Evolutionary conservation across 2,113 vertebrate species (phyloP), one percentile per base, ranked within the genome.

Genomic region (Mesembrinibis cayennensis): DNA sequence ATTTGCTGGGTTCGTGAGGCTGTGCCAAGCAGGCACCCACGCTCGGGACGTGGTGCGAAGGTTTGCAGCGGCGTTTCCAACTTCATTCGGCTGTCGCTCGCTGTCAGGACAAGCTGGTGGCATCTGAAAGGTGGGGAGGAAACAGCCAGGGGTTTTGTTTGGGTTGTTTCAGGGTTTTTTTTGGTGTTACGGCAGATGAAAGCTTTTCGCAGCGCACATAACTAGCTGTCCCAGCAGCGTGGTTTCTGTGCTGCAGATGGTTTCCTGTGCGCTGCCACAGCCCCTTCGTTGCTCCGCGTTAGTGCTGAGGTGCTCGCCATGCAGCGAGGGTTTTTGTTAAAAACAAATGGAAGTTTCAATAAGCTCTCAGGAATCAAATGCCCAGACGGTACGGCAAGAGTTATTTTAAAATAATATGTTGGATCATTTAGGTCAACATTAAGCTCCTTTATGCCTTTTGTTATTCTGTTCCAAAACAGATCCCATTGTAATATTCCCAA

Each of bases 21-120:
- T 9, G n/a, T 0, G 4, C 74, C 6, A 0, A 11, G 79, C 50
- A 2, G 55, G 18, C 8, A 0, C 20, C 49, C 66, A 4, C 2
- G 2, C 72, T 47, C 3, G 1, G 34, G 44, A 12, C 3, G 0
- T 0, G 10, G 2, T 3, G 19, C 1, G 0, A 18, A 5, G 23
- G 21, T 49, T 22, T 30, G 29, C 65, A 8, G 40, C 9, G 0
- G 16, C 3, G 0, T 73, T 14, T 20, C 40, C 62, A 1, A 0
- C 36, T 62, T 32, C 81, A 0, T 14, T 30, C 42, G 11, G 32
- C 45, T 42, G n/a, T 20, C 6, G 30, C 34, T 25, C 4, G 0
- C 29, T 16, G 15, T 53, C 30, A 3, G n/a, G 34, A 45, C 16
- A 8, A 32, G 47, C 79, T 61, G 55, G 9, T 22, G 66, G 32